Evolutionary conservation across 2,797 vertebrate species (phyloP).

Genomic region (Stomatorhinus walkeri): DNA sequence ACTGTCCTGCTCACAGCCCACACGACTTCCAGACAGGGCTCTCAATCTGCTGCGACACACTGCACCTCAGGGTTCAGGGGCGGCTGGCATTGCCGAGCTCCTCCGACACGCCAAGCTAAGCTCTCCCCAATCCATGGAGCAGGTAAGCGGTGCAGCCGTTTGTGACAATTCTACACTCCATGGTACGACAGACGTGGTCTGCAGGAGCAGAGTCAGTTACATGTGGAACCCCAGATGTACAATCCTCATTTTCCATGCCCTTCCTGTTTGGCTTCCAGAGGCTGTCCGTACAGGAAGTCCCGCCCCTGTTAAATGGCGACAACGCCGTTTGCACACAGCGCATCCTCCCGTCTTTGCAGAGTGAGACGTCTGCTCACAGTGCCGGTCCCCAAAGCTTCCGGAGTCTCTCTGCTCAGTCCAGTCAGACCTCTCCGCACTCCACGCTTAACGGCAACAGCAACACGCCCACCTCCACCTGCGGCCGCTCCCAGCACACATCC

Average conservation of each 20-base stretch:
- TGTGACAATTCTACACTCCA: background rate
- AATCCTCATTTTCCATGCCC: background rate
- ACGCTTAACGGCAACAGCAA: conserved; percentile 33
- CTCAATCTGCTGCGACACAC: conserved; percentile 72
- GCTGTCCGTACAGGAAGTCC: conserved; percentile 71
- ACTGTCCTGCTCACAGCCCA: conserved; percentile 69
- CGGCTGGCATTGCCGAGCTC: conserved; percentile 62
- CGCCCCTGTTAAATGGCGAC: conserved; percentile 68
- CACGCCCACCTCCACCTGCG: conserved; percentile 35
- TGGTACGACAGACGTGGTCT: background rate
- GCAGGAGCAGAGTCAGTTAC: background rate
- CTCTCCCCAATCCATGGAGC: conserved; percentile 52
- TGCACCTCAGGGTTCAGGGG: conserved; percentile 58
- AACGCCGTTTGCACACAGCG: conserved; percentile 51
- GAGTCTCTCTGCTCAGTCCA: conserved; percentile 40
- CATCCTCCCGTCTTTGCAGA: conserved; percentile 46
- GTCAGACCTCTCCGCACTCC: conserved; percentile 44
- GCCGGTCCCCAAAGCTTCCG: conserved; percentile 42
- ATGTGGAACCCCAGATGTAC: background rate
- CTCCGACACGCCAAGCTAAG: conserved; percentile 63
- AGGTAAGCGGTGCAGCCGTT: conserved; percentile 38
- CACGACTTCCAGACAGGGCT: conserved; percentile 69
- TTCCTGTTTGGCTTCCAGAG: conserved; percentile 49
- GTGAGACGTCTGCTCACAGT: conserved; percentile 44
- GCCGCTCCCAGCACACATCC: conserved; percentile 42